Evolutionary conservation across 2,113 vertebrate genomes (phyloP), one percentile per base, ranked within the genome.

Genomic region (Lepus americanus): DNA sequence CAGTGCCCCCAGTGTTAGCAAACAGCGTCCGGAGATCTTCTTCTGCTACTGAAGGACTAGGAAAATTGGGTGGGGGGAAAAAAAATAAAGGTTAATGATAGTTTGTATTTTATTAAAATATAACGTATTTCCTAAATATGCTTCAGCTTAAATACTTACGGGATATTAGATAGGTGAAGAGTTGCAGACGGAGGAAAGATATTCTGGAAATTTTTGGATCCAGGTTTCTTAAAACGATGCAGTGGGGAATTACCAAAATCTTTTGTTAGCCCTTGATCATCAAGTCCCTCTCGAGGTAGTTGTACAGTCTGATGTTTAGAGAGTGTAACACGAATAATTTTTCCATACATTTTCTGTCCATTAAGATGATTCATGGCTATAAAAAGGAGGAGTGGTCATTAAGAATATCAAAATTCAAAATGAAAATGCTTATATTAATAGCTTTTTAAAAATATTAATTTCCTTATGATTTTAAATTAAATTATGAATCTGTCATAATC

Each of bases 311-410:
- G 99, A 97, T 99, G 99, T 92, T 99, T 99, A 82, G 99, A 99
- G 96, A 99, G 98, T 3, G 99, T 99, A 96, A 99, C 99, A 5
- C 99, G 99, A 97, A 99, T 99, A 97, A 99, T 99, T 98, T 99
- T 99, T 64, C 99, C 99, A 64, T 99, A 99, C 99, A 99, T 99
- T 98, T 99, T 99, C 97, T 99, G 99, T 88, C 99, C 99, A 83
- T 99, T 99, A 96, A 99, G 98, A 98, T 99, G 99, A 96, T 99
- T 99, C 99, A 99, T 99, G 39, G 99, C 99, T 99, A 97, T 82
- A 96, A 98, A 97, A 90, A 97, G 31, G 96, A 94, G 76, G 36
- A 36, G 78, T n/a, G 14, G 19, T 72, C 44, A 90, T 95, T 93
- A 59, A 79, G 92, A 96, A 1, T 10, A 67, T 69, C 53, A 25